phyloP scores from a whole-genome alignment of 2,888 invertebrate genomes.

The Dinocampus coccinellae region DNA sequence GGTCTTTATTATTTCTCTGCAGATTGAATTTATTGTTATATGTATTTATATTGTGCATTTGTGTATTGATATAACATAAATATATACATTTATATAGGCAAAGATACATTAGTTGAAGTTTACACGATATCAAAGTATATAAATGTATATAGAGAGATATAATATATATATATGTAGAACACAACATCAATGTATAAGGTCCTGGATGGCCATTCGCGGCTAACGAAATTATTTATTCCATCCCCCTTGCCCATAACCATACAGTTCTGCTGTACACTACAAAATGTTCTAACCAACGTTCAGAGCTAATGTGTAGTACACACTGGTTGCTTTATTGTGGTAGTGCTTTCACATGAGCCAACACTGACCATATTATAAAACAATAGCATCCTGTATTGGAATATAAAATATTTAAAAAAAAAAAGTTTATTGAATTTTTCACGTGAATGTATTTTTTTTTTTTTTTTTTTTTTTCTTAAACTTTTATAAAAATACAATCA shows the following conservation, averaged over 20 bases:
- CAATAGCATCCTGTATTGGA: not conserved
- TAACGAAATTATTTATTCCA: constrained; percentile 19
- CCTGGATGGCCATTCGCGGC: not conserved
- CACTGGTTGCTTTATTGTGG: not conserved
- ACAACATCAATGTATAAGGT: not conserved
- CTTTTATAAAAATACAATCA: no score
- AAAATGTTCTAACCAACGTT: not conserved
- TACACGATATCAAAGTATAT: not conserved
- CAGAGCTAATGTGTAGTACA: not conserved
- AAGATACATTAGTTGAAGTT: not conserved
- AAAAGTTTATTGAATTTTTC: not conserved
- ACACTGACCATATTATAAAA: not conserved
- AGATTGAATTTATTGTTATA: no score
- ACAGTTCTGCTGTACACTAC: not conserved
- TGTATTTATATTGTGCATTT: no score
- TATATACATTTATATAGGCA: not conserved
- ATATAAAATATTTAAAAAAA: not conserved
- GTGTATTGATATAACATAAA: not conserved
- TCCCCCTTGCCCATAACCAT: not conserved
- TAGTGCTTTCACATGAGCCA: not conserved
- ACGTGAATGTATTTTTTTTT: no score
- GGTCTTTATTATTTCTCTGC: no score
- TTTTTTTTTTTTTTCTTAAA: no score
- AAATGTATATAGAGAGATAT: not conserved
- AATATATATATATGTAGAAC: not conserved